A percentile compares a stretch with the other conserved stretches of the same genome.
Evolutionary conservation across 2,797 vertebrate genomes (phyloP).

Genomic region (Salmo trutta): DNA sequence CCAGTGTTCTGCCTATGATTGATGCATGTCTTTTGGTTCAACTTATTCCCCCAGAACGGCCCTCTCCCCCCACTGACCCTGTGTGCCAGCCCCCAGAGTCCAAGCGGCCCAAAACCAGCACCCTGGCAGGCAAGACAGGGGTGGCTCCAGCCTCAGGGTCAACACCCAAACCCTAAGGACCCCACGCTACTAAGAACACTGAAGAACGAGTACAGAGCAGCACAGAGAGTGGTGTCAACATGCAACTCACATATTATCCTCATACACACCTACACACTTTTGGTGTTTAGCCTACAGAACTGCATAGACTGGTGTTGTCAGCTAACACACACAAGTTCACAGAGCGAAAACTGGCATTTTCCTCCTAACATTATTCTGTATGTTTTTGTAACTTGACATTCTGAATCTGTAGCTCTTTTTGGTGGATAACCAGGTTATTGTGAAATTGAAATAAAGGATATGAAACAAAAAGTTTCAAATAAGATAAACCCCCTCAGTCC

Average conservation of each 20-base stretch:
- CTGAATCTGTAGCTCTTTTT: background rate
- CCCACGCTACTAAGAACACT: conserved; percentile 21
- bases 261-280: background rate
- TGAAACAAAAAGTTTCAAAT: background rate
- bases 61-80: conserved; percentile 78
- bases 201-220: background rate
- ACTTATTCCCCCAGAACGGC: conserved; percentile 72
- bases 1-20: background rate
- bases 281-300: background rate
- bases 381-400: background rate
- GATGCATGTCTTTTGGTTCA: background rate
- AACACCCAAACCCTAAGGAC: background rate
- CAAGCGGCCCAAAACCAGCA: conserved; percentile 82
- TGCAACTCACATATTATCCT: background rate
- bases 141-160: background rate
- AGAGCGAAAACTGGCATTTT: background rate
- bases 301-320: background rate
- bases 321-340: background rate
- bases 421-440: background rate
- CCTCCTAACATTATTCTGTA: background rate
- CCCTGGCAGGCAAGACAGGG: conserved; percentile 26
- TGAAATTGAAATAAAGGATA: background rate
- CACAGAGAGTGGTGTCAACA: background rate
- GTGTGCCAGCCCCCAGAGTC: conserved; percentile 80
- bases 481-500: background rate